Conservation (phyloP, 1,140 invertebrate species). For the Ceratoteleas bidentatus region DNA sequence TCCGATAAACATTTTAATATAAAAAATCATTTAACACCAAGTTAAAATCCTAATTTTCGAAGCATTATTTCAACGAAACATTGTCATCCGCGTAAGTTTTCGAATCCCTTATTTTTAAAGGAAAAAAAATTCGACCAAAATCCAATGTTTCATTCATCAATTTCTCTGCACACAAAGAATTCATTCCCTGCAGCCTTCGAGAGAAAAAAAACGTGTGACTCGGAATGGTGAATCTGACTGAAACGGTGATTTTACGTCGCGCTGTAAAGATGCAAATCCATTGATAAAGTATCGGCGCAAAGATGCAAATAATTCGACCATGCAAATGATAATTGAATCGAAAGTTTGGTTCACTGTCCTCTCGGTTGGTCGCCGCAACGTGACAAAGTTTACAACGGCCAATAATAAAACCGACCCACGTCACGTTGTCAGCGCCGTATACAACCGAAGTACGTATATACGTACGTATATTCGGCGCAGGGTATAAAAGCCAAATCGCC, state of each 20-base stretch:
- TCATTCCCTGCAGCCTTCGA: too few species aligned
- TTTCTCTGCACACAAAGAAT: too few species aligned
- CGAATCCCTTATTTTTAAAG: neutral
- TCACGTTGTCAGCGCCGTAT: conserved; percentile 39
- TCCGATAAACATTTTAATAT: too few species aligned
- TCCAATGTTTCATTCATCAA: too few species aligned
- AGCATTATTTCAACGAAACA: too few species aligned
- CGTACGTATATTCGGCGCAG: conserved; percentile 4
- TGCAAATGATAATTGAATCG: conserved; percentile 21
- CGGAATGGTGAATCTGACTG: too few species aligned
- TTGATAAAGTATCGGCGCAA: conserved; percentile 13
- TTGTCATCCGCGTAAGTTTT: neutral
- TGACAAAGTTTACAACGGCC: conserved; percentile 52
- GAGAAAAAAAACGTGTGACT: too few species aligned
- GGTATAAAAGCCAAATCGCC: conserved; percentile 27
- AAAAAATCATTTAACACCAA: too few species aligned
- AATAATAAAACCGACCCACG: conserved; percentile 47
- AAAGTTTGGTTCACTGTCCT: conserved; percentile 56
- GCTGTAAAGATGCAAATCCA: neutral
- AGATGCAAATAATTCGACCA: neutral
- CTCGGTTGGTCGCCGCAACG: conserved; percentile 32
- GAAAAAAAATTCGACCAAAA: neutral
- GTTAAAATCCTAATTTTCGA: too few species aligned
- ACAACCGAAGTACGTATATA: conserved; percentile 1
- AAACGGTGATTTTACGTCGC: too few species aligned